A percentile compares a stretch with the other conserved stretches of the same genome.
phyloP scores from a whole-genome alignment of 2,797 vertebrate genomes.

The Fundulus diaphanus region DNA sequence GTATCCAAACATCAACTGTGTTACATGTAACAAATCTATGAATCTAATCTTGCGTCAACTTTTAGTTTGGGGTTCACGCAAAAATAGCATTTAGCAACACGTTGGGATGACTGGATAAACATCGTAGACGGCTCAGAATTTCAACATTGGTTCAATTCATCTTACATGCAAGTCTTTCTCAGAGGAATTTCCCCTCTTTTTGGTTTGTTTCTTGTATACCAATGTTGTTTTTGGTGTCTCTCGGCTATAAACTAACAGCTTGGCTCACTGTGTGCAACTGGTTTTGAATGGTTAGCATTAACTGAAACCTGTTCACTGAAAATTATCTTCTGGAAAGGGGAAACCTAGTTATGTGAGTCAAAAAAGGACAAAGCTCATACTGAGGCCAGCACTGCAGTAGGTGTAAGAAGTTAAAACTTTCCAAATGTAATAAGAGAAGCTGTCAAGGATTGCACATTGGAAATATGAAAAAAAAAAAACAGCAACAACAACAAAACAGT shows the following conservation, averaged over 20 bases:
- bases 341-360: conserved; percentile 18
- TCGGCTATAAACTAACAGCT: background rate
- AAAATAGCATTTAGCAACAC: background rate
- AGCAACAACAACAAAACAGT: conserved; percentile 4
- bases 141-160: background rate
- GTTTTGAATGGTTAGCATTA: background rate
- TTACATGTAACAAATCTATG: background rate
- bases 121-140: background rate
- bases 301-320: background rate
- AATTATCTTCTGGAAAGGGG: background rate
- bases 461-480: conserved; percentile 23
- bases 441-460: conserved; percentile 71
- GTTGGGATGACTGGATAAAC: background rate
- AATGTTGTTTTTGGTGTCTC: background rate
- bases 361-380: conserved; percentile 4
- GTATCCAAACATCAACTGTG: background rate
- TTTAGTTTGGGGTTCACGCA: background rate
- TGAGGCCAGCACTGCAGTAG: conserved; percentile 8
- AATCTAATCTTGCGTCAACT: background rate
- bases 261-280: background rate
- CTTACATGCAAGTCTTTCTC: background rate
- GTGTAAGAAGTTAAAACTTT: conserved; percentile 30
- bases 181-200: background rate
- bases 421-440: conserved; percentile 22
- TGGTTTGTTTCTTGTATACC: background rate